Conservation (phyloP, 2,113 vertebrate species). For the Variabilichromis moorii region DNA sequence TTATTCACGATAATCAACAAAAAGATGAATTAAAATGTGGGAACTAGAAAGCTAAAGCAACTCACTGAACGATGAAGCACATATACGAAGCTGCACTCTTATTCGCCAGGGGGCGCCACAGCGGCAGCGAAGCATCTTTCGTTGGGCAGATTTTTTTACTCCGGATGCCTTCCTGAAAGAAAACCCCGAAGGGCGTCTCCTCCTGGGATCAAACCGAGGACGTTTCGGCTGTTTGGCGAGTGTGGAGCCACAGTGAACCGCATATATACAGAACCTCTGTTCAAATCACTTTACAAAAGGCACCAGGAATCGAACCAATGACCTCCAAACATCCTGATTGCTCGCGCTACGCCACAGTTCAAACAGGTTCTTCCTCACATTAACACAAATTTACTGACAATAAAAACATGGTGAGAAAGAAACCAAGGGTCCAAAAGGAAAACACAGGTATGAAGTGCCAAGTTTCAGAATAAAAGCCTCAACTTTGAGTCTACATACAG, state of each 20-base stretch:
- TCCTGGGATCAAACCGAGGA: background rate
- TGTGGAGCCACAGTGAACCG: fast-evolving
- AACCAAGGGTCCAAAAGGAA: background rate
- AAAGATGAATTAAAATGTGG: background rate
- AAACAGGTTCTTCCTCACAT: background rate
- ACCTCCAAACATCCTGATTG: background rate
- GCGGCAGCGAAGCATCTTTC: background rate
- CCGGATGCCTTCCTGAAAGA: background rate
- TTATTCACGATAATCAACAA: background rate
- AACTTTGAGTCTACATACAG: background rate
- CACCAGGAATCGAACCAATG: background rate
- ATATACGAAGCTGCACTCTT: background rate
- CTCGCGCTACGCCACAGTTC: fast-evolving
- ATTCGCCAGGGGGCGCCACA: background rate
- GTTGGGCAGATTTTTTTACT: background rate
- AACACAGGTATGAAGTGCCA: background rate
- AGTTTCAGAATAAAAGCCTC: background rate
- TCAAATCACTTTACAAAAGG: fast-evolving
- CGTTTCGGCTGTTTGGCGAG: fast-evolving
- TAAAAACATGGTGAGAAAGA: background rate
- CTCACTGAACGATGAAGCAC: background rate
- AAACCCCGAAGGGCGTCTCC: background rate
- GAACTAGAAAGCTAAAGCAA: background rate
- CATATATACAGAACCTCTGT: background rate
- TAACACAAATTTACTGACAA: background rate